Evolutionary conservation across 2,113 vertebrate species (phyloP), one percentile per base, ranked within the genome.

Genomic region (Alligator mississippiensis): DNA sequence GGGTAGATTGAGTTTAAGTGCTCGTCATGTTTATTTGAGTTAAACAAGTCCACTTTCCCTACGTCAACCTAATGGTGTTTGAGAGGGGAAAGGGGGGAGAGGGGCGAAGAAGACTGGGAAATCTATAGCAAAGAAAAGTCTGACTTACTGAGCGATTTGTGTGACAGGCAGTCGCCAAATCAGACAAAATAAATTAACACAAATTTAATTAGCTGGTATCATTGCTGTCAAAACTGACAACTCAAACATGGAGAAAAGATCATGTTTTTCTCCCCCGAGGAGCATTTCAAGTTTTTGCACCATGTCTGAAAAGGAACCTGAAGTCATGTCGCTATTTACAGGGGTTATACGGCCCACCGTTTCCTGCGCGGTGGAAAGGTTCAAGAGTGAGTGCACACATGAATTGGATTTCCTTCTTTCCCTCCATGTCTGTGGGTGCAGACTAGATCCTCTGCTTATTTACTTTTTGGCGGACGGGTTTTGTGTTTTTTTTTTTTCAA

Each of bases 131-230:
- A 79, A 83, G 91, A 90, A 85, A 95, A 96, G 97, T 92, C 96
- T 95, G 89, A 95, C 89, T 82, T 87, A 85, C 34, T 47, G 92
- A 96, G 95, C 90, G 75, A 85, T 97, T 96, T 94, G 95, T 93
- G 96, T 96, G 97, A 97, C 97, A 98, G 96, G 97, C 96, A 84
- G 97, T 95, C 80, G 64, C 62, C 47, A 91, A 94, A 96, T 97
- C 96, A 98, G 98, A 97, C 96, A 97, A 97, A 98, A 97, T 97
- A 98, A 98, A 98, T 98, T 96, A 98, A 98, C 97, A 97, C 82
- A 97, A 98, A 97, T 98, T 98, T 98, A 98, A 98, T 98, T 98
- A 97, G 94, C 96, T 97, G 76, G 94, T 97, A 96, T 96, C 88
- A 4, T 97, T 98, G 93, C 97, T 98, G 98, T 98, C 98, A 97